Base-by-base conservation (phyloP, 2,113 vertebrate species). In the Zapornia atra region DNA sequence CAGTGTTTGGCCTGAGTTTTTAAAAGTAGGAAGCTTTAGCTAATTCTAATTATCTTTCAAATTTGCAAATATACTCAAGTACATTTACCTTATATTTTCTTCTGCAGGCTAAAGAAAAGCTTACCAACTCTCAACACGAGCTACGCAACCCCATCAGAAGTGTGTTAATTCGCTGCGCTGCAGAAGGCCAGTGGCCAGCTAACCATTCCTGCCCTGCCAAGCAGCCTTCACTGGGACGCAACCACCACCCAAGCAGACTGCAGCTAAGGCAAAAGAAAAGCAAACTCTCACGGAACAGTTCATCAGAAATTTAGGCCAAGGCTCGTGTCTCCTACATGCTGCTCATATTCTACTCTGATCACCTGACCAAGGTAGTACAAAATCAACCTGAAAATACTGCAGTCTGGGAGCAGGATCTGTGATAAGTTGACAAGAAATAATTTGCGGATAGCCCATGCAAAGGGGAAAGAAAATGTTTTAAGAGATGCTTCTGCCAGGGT, bases 341-440 rank as follows among this genome's bases (percentile, higher is more conserved):
- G 11, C 42, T 57, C 1, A 0, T n/a, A 10, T 24, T 60, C 68
- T 28, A 5, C 25, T 68, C n/a, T 10, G 18, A 36, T 64, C 44
- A 44, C 13, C 40, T 26, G 59, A 54, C 46, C 13, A 29, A 53
- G 28, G 42, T 5, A 68, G 69, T 29, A 64, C 61, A 69, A 87
- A 94, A 63, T 12, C 57, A 60, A 18, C 31, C n/a, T 65, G 44
- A 50, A 91, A 79, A 60, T 7, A 46, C 22, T 13, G 7, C 5
- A 11, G 17, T 17, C 72, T 25, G 54, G 59, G 31, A 85, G 51
- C 36, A 50, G 46, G 19, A 21, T 24, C 18, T 56, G 5, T 46
- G 34, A n/a, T 28, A 29, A 12, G 65, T 4, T 2, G 7, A 60
- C 40, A 82, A 72, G 36, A 68, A 76, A 20, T 53, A 56, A 82